phyloP scores from a whole-genome alignment of 2,113 vertebrate genomes.

The Planiliza haematocheilus region DNA sequence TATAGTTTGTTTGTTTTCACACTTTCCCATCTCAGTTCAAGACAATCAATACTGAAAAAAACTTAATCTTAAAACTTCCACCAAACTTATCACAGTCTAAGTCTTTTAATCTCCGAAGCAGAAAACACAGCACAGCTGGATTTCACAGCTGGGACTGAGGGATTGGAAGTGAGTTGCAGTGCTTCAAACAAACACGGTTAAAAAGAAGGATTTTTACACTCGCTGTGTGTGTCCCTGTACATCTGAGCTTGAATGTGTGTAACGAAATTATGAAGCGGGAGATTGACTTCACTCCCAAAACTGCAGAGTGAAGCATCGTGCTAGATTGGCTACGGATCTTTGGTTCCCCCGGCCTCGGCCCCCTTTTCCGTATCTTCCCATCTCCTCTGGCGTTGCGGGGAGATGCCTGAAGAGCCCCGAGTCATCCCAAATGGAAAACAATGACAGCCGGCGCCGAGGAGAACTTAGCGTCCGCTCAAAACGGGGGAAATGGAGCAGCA shows the following conservation, averaged over 20 bases:
- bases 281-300: conserved; percentile 60
- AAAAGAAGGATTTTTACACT: conserved; percentile 6
- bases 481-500: conserved; percentile 63
- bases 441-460: conserved; percentile 39
- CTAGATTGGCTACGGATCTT: conserved; percentile 52
- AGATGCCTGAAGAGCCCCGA: conserved; percentile 41
- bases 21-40: background rate
- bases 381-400: conserved; percentile 15
- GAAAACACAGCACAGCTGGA: background rate
- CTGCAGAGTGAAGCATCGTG: conserved; percentile 54
- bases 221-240: conserved; percentile 4
- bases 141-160: background rate
- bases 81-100: background rate
- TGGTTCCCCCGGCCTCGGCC: conserved; percentile 9
- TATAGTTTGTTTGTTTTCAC: background rate
- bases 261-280: conserved; percentile 51
- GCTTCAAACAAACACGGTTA: conserved; percentile 10
- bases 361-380: conserved; percentile 10
- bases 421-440: conserved; percentile 61
- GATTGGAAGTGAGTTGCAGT: background rate
- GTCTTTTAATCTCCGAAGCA: background rate
- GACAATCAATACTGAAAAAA: background rate
- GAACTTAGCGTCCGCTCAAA: conserved; percentile 33
- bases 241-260: conserved; percentile 52
- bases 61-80: background rate